A percentile compares a stretch with the other conserved stretches of the same genome.
phyloP scores from a whole-genome alignment of 2,113 vertebrate genomes.

The Erythrolamprus reginae region DNA sequence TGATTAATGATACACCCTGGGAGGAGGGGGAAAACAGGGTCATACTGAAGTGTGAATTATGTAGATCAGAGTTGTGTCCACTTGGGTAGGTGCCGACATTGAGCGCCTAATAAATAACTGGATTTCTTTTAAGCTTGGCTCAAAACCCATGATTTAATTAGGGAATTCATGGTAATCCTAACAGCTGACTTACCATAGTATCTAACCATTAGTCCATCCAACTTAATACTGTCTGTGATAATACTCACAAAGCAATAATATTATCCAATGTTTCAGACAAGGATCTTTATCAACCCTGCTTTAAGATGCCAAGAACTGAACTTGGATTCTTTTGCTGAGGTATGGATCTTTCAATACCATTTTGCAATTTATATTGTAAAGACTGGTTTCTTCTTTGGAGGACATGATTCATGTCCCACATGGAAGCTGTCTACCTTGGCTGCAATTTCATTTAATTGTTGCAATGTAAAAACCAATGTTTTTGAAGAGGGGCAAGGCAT shows the following conservation, averaged over 20 bases:
- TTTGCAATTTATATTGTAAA: neutral
- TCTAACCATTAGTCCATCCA: neutral
- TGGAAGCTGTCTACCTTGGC: neutral
- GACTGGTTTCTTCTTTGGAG: neutral
- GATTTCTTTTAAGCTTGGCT: no score
- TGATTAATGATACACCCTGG: no score
- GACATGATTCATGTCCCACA: neutral
- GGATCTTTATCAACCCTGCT: neutral
- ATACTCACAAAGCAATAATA: neutral
- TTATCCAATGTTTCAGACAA: neutral
- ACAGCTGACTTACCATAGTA: neutral
- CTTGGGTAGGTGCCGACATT: no score
- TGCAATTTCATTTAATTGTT: neutral
- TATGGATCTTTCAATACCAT: neutral
- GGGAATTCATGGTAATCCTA: no score
- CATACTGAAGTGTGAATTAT: no score
- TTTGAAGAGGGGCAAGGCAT: neutral
- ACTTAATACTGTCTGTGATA: neutral
- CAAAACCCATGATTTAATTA: no score
- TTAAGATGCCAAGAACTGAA: neutral
- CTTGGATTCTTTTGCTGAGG: neutral
- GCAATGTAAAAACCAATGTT: neutral
- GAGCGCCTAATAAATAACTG: no score
- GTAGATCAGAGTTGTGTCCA: no score
- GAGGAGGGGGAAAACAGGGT: no score